phyloP scores from a whole-genome alignment of 2,888 invertebrate genomes.

The Gonocerus acuteangulatus region DNA sequence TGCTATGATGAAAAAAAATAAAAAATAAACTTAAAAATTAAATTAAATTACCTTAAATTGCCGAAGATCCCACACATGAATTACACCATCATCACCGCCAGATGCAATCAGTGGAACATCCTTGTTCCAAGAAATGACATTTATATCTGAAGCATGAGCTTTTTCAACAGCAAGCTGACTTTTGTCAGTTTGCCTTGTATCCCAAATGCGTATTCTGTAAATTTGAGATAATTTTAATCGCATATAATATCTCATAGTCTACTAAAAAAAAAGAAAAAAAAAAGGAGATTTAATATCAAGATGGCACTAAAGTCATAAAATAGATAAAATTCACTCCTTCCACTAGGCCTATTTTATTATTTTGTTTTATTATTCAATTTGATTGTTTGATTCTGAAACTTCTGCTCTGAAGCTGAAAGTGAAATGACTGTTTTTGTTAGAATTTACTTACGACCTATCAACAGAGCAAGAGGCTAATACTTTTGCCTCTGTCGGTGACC shows the following conservation, averaged over 20 bases:
- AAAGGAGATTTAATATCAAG: conserved; percentile 17
- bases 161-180: conserved; percentile 81
- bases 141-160: conserved; percentile 87
- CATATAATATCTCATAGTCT: too few species aligned
- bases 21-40: too few species aligned
- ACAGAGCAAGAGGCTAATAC: conserved; percentile 85
- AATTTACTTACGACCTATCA: conserved; percentile 58
- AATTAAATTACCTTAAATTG: conserved; percentile 63
- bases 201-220: conserved; percentile 84
- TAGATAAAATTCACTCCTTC: too few species aligned
- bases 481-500: conserved; percentile 90
- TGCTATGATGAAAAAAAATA: too few species aligned
- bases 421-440: too few species aligned
- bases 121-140: conserved; percentile 95
- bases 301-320: too few species aligned
- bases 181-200: conserved; percentile 78
- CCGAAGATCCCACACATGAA: conserved; percentile 93
- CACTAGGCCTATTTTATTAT: too few species aligned
- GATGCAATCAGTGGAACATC: conserved; percentile 85
- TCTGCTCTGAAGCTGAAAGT: too few species aligned
- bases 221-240: neutral
- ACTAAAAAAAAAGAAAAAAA: too few species aligned
- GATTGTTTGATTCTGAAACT: too few species aligned
- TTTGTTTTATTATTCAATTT: too few species aligned
- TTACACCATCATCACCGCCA: conserved; percentile 91